Evolutionary conservation across 2,113 vertebrate genomes (phyloP).

Genomic region (Girardinichthys multiradiatus): DNA sequence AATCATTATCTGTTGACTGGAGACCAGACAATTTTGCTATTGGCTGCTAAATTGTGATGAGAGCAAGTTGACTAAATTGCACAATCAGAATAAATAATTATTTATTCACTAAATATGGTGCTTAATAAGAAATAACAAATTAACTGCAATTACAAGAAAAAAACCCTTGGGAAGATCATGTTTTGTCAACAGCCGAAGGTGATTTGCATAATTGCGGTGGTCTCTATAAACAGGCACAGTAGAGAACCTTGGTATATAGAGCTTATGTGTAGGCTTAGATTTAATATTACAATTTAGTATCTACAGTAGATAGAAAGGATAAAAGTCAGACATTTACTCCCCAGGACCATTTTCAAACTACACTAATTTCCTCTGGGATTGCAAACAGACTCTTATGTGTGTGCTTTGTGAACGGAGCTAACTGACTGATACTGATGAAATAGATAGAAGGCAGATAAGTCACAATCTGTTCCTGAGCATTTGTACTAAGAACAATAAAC

Average conservation of each 20-base stretch:
- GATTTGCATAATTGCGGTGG: slow-evolving; percentile 66
- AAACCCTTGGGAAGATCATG: slow-evolving; percentile 51
- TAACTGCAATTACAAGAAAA: slow-evolving; percentile 61
- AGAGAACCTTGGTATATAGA: background rate
- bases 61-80: background rate
- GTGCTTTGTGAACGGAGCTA: background rate
- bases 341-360: too few relatives aligned
- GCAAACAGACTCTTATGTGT: too few relatives aligned
- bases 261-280: background rate
- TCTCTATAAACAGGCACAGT: slow-evolving; percentile 4
- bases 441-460: background rate
- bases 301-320: background rate
- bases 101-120: slow-evolving; percentile 43
- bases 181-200: slow-evolving; percentile 69
- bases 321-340: background rate
- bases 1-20: background rate
- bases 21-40: background rate
- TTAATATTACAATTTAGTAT: background rate
- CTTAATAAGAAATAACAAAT: slow-evolving; percentile 71
- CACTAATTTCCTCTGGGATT: background rate
- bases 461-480: too few relatives aligned
- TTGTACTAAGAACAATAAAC: background rate
- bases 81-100: background rate
- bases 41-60: background rate
- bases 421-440: background rate